Base-by-base conservation (phyloP, 2,797 vertebrate genomes). In the Leptoclinus maculatus region DNA sequence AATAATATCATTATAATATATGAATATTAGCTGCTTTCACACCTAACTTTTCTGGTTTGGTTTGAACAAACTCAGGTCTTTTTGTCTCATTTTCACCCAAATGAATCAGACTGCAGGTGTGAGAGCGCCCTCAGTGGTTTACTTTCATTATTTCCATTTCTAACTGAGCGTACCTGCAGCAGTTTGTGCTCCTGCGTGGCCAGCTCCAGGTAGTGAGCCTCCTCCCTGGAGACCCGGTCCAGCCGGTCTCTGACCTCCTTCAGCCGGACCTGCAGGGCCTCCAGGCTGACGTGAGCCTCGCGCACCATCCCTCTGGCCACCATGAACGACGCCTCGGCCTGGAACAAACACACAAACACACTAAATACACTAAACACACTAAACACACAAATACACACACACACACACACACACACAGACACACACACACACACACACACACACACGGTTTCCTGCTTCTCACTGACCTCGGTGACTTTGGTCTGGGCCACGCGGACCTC, bases 251-350 rank as follows among this genome's bases (percentile, higher is more conserved):
- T 91, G 83, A 98, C 93, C 86, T 99, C 98, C 89, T 99, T 99
- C 91, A 99, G 94, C 71, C 96, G 94, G 7, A 84, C 75, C 90
- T 97, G 97, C 21, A 97, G 96, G 49, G 90, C 87, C 87, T 99
- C 98, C 87, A 99, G 91, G 27, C 94, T 96, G 23, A 74, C 83
- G 16, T 96, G 97, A 51, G 97, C 95, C 88, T 98, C 96, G 2
- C 96, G 94, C 14, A 99, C 98, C 62, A 97, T 95, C n/a, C 97
- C 97, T 65, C 98, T 97, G 79, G 98, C 95, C 77, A 99, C 90
- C 98, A 99, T 97, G 92, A 99, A 99, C 4, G 94, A 93, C 57
- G 96, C 95, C 88, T 99, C 98, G 29, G 97, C 98, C 98, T 99
- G 88, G 53, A 62, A 71, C 76, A 74, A 7, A 43, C 41, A 43